phyloP scores from a whole-genome alignment of 2,888 invertebrate genomes.

The Oegoconia quadripuncta region DNA sequence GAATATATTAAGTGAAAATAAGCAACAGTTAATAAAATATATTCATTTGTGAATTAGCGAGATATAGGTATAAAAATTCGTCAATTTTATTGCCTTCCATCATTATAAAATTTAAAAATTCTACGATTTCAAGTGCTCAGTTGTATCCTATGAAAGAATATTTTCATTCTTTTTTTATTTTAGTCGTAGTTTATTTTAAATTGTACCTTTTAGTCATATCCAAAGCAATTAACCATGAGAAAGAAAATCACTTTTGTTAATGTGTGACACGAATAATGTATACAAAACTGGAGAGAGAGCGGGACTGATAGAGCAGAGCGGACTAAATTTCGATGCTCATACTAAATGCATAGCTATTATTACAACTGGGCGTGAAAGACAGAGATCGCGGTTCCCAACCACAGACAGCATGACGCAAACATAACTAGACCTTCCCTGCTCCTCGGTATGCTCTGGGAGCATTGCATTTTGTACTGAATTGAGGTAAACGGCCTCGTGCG shows the following conservation, averaged over 20 bases:
- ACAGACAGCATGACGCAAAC: conserved; percentile 20
- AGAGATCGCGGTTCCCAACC: conserved; percentile 34
- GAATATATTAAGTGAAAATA: conserved; percentile 22
- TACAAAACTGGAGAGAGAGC: conserved; percentile 8
- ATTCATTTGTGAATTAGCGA: too few species aligned
- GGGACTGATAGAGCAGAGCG: conserved; percentile 8
- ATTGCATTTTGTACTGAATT: conserved; percentile 15
- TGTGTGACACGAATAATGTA: conserved; percentile 20
- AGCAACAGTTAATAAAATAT: too few species aligned
- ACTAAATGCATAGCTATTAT: not conserved
- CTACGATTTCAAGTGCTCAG: too few species aligned
- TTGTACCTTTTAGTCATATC: too few species aligned
- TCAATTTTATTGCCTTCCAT: too few species aligned
- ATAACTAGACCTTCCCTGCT: conserved; percentile 27
- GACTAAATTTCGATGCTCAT: conserved; percentile 2
- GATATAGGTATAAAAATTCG: too few species aligned
- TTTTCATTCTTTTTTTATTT: too few species aligned
- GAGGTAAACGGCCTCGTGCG: conserved; percentile 18
- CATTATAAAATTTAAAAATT: too few species aligned
- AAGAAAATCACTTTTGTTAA: conserved; percentile 9
- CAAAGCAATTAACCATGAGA: too few species aligned
- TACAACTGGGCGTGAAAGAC: conserved; percentile 27
- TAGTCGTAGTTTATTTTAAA: too few species aligned
- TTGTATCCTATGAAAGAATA: too few species aligned
- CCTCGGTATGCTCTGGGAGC: conserved; percentile 13